These are phyloP conservation scores for Cepphus grylle DNA, from an alignment of 2,113 vertebrate species.

Conservation along the genomic window DNA sequence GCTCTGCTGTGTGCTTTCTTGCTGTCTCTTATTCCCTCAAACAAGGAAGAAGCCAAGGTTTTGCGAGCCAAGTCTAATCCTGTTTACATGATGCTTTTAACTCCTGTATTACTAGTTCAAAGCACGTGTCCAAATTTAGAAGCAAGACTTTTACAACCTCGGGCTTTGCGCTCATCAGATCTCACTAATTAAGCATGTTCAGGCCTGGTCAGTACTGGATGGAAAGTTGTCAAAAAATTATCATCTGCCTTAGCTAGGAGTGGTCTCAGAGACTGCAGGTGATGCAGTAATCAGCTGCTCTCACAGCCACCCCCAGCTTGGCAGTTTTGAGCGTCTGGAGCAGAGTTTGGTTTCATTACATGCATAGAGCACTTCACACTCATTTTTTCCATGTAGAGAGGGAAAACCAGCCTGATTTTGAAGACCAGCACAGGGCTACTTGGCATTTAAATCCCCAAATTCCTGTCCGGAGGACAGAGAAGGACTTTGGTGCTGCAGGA, in stretches of 20 bases:
- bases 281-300: not conserved
- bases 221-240: not conserved
- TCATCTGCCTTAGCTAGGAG: not conserved
- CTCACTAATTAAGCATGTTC: constrained; percentile 42
- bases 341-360: not conserved
- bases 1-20: not conserved
- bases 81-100: constrained; percentile 44
- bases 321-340: not conserved
- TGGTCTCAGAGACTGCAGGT: not conserved
- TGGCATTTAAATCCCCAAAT: not conserved
- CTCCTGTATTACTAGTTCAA: constrained; percentile 42
- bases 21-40: not conserved
- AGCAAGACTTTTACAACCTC: constrained; percentile 25
- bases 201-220: constrained; percentile 43
- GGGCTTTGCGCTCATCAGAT: constrained; percentile 33
- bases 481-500: not conserved
- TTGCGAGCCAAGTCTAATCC: constrained; percentile 40
- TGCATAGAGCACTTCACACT: not conserved
- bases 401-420: not conserved
- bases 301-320: not conserved
- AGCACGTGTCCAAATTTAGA: constrained; percentile 44
- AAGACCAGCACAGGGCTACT: not conserved
- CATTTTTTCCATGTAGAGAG: not conserved
- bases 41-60: not conserved
- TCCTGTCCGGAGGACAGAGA: not conserved